Base-by-base conservation (phyloP, 2,113 vertebrate genomes). In the Ariopsis seemanni region DNA sequence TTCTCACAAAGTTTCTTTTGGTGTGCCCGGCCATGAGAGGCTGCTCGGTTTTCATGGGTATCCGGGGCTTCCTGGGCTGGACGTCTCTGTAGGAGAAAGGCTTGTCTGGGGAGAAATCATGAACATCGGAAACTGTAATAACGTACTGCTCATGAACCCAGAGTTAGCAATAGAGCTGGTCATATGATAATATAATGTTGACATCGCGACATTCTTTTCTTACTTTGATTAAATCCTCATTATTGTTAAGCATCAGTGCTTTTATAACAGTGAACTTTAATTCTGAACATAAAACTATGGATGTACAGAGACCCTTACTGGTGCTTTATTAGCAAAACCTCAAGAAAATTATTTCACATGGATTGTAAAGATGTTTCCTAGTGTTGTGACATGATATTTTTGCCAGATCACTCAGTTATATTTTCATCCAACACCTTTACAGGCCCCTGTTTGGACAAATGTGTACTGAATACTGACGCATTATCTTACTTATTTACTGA, bases 1-100 rank as follows among this genome's bases (percentile, higher is more conserved):
- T 93, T 52, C 93, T 96, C 88, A 96, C 92, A 89, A 97, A 97
- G 92, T 97, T 95, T 90, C 94, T 97, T 78, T 94, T 93, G 85
- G 92, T 95, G 1, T 93, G 93, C 89, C 95, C 88, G 91, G 95
- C 96, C 96, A 96, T 95, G 7, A 94, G 58, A 11, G 98, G 97
- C 22, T 57, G 92, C 2, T 98, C 97, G 1, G 93, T 95, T 86
- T 93, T 95, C 0, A 91, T 67, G 5, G 96, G 94, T 88, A 97
- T 96, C 83, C 25, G 95, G 86, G 60, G n/a, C 42, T 42, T 42
- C 42, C 42, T 42, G 42, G 42, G 42, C 6, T 88, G 78, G 17
- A 88, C 48, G 78, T 89, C 86, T 60, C 50, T 84, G 81, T 62
- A 65, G 2, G 63, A 65, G 63, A 65, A 65, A 65, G 93, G 90